These are phyloP conservation scores for Tetrao urogallus DNA, from an alignment of 2,113 vertebrate species.

Conservation along the genomic window DNA sequence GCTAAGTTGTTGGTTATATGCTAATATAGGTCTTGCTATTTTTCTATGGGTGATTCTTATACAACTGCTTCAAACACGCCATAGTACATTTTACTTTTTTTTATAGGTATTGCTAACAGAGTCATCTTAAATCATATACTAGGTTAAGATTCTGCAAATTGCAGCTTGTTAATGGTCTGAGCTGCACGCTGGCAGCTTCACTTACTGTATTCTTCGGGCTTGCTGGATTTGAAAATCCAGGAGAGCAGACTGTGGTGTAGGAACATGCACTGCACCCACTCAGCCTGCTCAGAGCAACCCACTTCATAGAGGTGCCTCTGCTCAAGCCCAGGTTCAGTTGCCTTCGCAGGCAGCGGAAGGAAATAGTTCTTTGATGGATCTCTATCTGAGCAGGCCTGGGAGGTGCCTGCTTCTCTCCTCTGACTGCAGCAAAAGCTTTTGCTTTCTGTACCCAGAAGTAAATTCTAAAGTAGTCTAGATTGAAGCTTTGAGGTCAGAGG, in stretches of 20 bases:
- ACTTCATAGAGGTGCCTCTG: rapidly evolving
- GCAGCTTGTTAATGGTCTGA: background rate
- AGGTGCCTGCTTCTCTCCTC: background rate
- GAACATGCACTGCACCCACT: background rate
- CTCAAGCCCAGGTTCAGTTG: background rate
- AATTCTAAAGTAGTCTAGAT: background rate
- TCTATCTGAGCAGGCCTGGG: background rate
- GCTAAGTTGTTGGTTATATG: background rate
- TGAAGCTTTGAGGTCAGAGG: background rate
- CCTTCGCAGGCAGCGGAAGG: background rate
- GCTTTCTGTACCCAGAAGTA: background rate
- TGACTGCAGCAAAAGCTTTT: background rate
- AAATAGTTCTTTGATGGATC: background rate
- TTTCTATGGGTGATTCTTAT: background rate
- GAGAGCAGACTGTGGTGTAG: background rate
- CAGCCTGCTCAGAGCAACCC: background rate
- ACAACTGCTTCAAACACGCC: background rate
- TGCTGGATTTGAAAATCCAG: background rate
- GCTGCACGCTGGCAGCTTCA: background rate
- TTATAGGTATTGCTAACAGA: background rate
- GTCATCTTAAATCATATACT: background rate
- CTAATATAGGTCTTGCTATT: background rate
- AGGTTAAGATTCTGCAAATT: background rate
- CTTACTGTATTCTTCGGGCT: background rate
- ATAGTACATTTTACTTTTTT: background rate